These are phyloP conservation scores for Lasioglossum calceatum DNA, from an alignment of 2,888 invertebrate genomes.

Conservation along the genomic window DNA sequence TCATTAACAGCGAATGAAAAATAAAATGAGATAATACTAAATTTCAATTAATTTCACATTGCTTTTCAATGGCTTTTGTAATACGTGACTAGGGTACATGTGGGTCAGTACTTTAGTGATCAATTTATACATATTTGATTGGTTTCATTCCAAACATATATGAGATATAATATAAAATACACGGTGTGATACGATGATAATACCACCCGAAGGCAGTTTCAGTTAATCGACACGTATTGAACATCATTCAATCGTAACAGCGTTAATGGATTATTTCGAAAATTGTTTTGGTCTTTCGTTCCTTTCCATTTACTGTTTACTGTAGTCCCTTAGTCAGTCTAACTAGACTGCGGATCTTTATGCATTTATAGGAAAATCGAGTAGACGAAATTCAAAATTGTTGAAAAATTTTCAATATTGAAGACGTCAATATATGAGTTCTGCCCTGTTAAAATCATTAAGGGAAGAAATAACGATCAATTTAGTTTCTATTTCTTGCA, in stretches of 20 bases:
- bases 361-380: too few species aligned
- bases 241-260: background rate
- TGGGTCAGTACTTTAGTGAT: background rate
- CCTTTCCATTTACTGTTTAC: background rate
- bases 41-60: background rate
- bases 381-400: too few species aligned
- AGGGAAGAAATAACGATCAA: too few species aligned
- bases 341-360: too few species aligned
- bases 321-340: too few species aligned
- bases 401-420: too few species aligned
- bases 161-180: background rate
- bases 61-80: background rate
- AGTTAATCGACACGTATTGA: background rate
- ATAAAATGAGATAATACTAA: background rate
- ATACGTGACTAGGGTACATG: background rate
- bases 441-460: too few species aligned
- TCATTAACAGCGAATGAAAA: background rate
- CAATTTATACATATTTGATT: background rate
- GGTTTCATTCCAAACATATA: background rate
- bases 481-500: too few species aligned
- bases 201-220: background rate
- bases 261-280: too few species aligned
- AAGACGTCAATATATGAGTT: too few species aligned
- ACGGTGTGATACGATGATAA: background rate
- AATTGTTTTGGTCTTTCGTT: too few species aligned